These are phyloP conservation scores for Eugnorisma glareosa DNA, from an alignment of 2,888 invertebrate species.

Conservation along the genomic window DNA sequence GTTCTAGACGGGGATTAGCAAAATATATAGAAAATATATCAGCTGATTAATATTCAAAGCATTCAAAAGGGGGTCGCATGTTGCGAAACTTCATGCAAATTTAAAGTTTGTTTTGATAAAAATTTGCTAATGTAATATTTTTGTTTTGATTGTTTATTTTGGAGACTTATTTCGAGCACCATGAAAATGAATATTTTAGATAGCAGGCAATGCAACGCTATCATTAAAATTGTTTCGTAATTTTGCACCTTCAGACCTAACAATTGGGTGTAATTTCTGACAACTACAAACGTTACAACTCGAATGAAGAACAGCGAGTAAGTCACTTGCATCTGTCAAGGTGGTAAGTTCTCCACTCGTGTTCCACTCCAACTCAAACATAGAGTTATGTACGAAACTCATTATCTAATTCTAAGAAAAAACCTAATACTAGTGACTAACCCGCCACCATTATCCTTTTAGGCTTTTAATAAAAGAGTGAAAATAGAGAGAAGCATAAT, in stretches of 20 bases:
- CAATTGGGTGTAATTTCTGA: not conserved
- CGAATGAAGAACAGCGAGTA: not conserved
- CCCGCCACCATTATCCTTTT: no score
- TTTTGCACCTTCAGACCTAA: not conserved
- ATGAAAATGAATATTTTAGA: not conserved
- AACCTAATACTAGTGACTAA: no score
- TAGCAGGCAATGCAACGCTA: not conserved
- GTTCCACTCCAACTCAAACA: not conserved
- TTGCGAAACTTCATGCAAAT: constrained; percentile 38
- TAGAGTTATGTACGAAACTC: not conserved
- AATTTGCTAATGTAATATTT: not conserved
- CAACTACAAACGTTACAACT: not conserved
- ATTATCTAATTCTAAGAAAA: not conserved
- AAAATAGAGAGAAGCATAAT: not conserved
- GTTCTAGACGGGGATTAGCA: constrained; percentile 8
- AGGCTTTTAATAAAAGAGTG: no score
- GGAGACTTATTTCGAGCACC: not conserved
- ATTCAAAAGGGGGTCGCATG: constrained; percentile 16
- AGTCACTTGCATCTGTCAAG: not conserved
- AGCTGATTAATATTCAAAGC: constrained; percentile 20
- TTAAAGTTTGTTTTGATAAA: constrained; percentile 2
- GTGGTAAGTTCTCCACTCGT: not conserved
- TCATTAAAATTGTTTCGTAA: not conserved
- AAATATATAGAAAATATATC: constrained; percentile 27
- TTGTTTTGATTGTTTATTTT: not conserved